Conservation (phyloP, 2,888 invertebrate species). For the Papilio protenor region DNA sequence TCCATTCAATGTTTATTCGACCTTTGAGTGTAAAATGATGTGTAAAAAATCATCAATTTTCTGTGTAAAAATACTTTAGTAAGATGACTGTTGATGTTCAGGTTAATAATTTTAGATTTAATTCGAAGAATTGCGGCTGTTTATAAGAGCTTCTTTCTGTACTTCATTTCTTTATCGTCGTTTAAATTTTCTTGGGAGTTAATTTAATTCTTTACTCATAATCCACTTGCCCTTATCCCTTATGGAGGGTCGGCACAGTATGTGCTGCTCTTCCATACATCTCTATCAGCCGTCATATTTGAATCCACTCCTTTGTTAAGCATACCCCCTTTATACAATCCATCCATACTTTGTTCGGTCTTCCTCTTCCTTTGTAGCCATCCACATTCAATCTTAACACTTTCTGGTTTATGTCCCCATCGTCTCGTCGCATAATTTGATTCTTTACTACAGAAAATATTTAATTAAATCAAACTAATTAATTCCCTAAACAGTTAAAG, state of each 20-base stretch:
- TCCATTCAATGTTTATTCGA: conserved; percentile 50
- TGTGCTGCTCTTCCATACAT: too few relatives aligned
- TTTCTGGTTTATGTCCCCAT: too few relatives aligned
- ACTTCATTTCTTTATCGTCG: conserved; percentile 52
- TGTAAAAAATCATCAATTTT: conserved; percentile 67
- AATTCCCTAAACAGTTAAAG: background rate
- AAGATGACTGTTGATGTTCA: conserved; percentile 73
- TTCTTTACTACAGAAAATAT: background rate
- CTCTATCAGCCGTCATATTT: too few relatives aligned
- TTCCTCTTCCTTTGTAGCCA: too few relatives aligned
- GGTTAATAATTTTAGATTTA: conserved; percentile 55
- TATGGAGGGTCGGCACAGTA: too few relatives aligned
- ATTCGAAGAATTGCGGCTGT: conserved; percentile 70
- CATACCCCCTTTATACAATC: too few relatives aligned
- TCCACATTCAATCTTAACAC: too few relatives aligned
- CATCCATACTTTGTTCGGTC: too few relatives aligned
- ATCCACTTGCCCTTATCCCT: too few relatives aligned
- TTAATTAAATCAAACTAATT: background rate
- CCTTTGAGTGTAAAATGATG: conserved; percentile 64
- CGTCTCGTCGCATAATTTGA: too few relatives aligned
- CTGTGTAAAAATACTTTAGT: conserved; percentile 77
- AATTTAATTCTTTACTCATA: background rate
- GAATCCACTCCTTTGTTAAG: too few relatives aligned
- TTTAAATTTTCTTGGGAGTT: background rate
- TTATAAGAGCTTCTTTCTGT: conserved; percentile 68